Percentiles rank a stretch among this genome's conserved stretches.
Evolutionary conservation across 2,888 invertebrate species (phyloP).

Genomic region (Limnephilus marmoratus): DNA sequence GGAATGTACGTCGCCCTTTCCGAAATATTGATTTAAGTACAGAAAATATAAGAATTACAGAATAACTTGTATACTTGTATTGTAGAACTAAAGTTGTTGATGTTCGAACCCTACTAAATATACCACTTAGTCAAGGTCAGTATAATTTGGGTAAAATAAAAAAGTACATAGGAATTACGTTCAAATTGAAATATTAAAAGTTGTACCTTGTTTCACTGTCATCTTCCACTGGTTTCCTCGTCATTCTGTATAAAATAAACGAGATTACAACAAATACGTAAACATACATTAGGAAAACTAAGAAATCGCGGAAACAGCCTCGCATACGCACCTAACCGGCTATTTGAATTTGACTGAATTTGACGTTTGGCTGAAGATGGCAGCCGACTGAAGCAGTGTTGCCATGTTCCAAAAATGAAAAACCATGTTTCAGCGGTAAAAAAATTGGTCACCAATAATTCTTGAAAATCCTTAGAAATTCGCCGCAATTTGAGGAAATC

Average conservation of each 20-base stretch:
- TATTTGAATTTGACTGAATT: not conserved
- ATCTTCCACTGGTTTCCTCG: slow-evolving; percentile 20
- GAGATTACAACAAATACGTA: slow-evolving; percentile 42
- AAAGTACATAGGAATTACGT: not conserved
- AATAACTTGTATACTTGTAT: not conserved
- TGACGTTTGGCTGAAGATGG: too few relatives aligned
- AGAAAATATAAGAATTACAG: not conserved
- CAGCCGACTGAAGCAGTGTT: too few relatives aligned
- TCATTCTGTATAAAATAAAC: slow-evolving; percentile 53
- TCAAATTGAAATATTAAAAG: not conserved
- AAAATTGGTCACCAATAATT: too few relatives aligned
- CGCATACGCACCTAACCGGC: not conserved
- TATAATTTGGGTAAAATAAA: not conserved
- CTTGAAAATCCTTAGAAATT: too few relatives aligned
- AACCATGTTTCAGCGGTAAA: too few relatives aligned
- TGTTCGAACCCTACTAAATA: not conserved
- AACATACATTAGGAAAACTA: slow-evolving; percentile 46
- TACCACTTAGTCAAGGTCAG: not conserved
- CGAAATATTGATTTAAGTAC: not conserved
- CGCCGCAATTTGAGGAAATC: too few relatives aligned
- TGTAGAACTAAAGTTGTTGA: not conserved
- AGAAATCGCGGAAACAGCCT: slow-evolving; percentile 8
- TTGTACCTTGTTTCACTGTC: slow-evolving; percentile 13
- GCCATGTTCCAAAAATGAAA: too few relatives aligned
- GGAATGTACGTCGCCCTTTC: not conserved